Evolutionary conservation across 2,888 invertebrate genomes (phyloP).

Genomic region (Ashinkailepas kermadecensis): DNA sequence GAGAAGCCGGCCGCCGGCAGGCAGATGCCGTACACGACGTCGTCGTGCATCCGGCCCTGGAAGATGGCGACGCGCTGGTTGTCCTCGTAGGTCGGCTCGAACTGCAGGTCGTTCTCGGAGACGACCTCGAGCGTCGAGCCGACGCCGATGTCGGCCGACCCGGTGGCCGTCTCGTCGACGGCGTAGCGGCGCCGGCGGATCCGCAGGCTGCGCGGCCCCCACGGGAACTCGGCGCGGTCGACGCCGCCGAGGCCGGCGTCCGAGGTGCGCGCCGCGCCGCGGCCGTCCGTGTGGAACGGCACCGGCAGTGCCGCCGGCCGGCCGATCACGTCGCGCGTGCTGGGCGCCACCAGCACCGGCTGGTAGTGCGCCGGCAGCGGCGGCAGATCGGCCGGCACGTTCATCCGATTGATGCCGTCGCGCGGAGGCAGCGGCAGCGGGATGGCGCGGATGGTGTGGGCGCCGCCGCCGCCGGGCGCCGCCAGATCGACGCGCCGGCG

Average conservation of each 20-base stretch:
- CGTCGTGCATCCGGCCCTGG: slow-evolving; percentile 65
- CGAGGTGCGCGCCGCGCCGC: slow-evolving; percentile 24
- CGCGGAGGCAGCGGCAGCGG: slow-evolving; percentile 24
- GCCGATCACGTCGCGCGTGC: slow-evolving; percentile 4
- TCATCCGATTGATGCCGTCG: slow-evolving; percentile 19
- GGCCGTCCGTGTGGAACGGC: slow-evolving; percentile 21
- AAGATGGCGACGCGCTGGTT: slow-evolving; percentile 35
- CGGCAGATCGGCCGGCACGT: slow-evolving; percentile 14
- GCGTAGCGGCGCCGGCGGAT: slow-evolving; percentile 31
- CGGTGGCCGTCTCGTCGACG: slow-evolving; percentile 26
- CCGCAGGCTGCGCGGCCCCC: slow-evolving; percentile 59
- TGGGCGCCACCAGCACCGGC: slow-evolving; percentile 19
- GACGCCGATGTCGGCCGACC: slow-evolving; percentile 56
- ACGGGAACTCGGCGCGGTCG: slow-evolving; percentile 51
- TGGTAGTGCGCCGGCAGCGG: slow-evolving; percentile 23
- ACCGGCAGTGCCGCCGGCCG: neutral
- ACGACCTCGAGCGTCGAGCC: slow-evolving; percentile 84
- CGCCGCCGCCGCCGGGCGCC: slow-evolving; percentile 42
- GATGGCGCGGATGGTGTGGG: slow-evolving; percentile 36
- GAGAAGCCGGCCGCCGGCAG: slow-evolving; percentile 84
- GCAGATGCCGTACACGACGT: slow-evolving; percentile 80
- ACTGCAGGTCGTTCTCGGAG: slow-evolving; percentile 82
- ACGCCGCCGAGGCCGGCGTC: slow-evolving; percentile 21
- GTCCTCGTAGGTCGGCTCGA: slow-evolving; percentile 57
- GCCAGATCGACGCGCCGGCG: slow-evolving; percentile 33